phyloP scores from a whole-genome alignment of 2,113 vertebrate genomes.

The Aleadryas rufinucha region DNA sequence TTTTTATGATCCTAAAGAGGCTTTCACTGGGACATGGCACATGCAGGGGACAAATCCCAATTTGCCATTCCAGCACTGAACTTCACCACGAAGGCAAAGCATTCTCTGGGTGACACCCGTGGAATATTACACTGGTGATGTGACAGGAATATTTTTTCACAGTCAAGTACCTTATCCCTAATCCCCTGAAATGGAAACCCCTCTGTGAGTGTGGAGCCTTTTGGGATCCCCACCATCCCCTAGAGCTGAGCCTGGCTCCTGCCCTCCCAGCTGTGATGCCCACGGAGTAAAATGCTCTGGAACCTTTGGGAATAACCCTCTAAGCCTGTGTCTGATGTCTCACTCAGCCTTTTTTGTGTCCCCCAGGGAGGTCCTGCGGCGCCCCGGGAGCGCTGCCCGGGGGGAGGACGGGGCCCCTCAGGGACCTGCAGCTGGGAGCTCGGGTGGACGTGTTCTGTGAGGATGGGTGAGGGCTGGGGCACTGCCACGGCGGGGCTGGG shows the following conservation, averaged over 20 bases:
- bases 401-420: neutral
- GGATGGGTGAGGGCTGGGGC: conserved; percentile 52
- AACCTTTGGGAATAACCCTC: neutral
- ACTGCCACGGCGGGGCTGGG: fast-evolving
- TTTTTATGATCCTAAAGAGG: fast-evolving
- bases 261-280: fast-evolving
- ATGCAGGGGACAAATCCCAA: fast-evolving
- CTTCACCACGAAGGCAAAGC: neutral
- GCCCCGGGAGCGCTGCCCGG: neutral
- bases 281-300: fast-evolving
- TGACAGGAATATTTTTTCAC: neutral
- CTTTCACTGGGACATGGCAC: neutral
- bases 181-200: neutral
- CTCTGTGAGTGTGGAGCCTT: fast-evolving
- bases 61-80: fast-evolving
- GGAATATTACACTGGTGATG: too few species aligned
- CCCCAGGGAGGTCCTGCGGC: conserved; percentile 56
- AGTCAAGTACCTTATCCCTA: fast-evolving
- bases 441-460: conserved; percentile 33
- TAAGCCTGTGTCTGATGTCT: fast-evolving
- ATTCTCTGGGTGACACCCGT: neutral
- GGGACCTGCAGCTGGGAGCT: conserved; percentile 33
- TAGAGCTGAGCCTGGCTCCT: fast-evolving
- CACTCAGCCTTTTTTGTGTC: fast-evolving
- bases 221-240: neutral